Evolutionary conservation across 92 coral and sea anemone species (phyloP).

Genomic region (Heliopora coerulea): DNA sequence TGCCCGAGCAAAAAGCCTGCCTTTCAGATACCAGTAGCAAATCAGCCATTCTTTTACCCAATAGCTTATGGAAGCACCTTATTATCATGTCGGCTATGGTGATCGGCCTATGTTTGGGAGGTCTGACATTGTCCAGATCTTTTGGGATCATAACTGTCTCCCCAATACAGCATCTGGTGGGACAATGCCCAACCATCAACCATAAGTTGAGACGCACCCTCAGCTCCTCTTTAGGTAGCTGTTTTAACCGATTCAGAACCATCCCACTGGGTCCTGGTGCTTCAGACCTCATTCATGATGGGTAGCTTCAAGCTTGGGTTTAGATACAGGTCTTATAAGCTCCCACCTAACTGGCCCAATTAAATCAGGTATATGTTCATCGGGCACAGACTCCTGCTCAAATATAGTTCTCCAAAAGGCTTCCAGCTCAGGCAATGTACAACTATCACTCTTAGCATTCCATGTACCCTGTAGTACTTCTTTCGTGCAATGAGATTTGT

Average conservation of each 20-base stretch:
- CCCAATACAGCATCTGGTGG: neutral
- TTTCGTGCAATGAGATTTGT: neutral
- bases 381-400: neutral
- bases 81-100: conserved; percentile 13
- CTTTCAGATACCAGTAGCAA: conserved; percentile 4
- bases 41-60: conserved; percentile 20
- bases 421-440: neutral
- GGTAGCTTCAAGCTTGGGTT: too few species aligned
- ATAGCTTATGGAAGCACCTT: conserved; percentile 12
- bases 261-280: neutral
- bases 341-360: conserved; percentile 16
- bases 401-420: neutral
- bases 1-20: conserved; percentile 30
- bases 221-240: neutral
- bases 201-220: conserved; percentile 2
- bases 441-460: too few species aligned
- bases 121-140: neutral
- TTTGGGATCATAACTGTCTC: conserved; percentile 4
- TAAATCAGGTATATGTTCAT: neutral
- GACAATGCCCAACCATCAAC: conserved; percentile 13
- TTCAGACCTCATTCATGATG: neutral
- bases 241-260: neutral
- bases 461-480: neutral
- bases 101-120: neutral
- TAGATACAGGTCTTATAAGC: neutral